Evolutionary conservation across 1,140 invertebrate genomes (phyloP), one percentile per base, ranked within the genome.

Genomic region (Nebria ingens): DNA sequence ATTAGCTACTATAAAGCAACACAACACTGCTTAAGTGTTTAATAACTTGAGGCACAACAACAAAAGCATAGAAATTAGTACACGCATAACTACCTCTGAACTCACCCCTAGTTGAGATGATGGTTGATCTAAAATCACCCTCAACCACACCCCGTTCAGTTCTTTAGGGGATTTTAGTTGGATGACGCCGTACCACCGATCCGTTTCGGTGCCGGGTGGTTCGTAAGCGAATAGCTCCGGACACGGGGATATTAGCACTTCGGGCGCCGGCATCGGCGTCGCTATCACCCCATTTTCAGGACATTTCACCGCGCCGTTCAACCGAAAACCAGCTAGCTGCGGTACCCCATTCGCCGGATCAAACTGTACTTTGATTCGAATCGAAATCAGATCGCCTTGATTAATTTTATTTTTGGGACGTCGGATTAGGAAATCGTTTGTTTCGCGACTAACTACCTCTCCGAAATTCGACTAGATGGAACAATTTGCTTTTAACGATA

Each of bases 71-170:
- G n/a, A n/a, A n/a, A n/a, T n/a, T n/a, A n/a, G n/a, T n/a, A n/a
- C n/a, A n/a, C n/a, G n/a, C n/a, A n/a, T n/a, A n/a, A 56, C 23
- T 19, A 57, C 20, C 12, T 51, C 40, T 12, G 3, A 9, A 66
- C 62, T 67, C 62, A 69, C 68, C 58, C 66, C 65, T 34, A 69
- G 51, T 59, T 67, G 65, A 29, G 65, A 40, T 23, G 59, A 56
- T 6, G 61, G 58, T 42, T 49, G 57, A 54, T 69, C 64, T 17
- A 69, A 62, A 19, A 62, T 22, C 1, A 69, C 11, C 2, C 64
- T 38, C 2, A 69, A 38, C 68, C 68, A 69, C 13, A 69, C 61
- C 1, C 68, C 68, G 11, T 23, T 58, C n/a, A 68, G 54, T 15
- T 66, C 63, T 2, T 57, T 20, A 42, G 61, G 57, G 9, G 57